phyloP scores from a whole-genome alignment of 2,888 invertebrate genomes.

The Scrobipalpa atriplicella region DNA sequence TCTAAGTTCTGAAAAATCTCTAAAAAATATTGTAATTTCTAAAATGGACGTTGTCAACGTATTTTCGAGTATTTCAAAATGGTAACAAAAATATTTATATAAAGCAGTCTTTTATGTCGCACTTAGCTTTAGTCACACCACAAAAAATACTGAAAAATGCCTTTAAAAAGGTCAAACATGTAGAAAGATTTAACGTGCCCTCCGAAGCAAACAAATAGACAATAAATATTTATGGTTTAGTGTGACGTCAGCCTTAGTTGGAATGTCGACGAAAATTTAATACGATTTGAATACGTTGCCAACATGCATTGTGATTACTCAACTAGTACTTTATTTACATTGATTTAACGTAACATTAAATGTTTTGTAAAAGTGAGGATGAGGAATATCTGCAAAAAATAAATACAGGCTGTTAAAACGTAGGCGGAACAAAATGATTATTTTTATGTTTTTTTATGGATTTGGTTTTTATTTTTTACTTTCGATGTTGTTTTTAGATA shows the following conservation, averaged over 20 bases:
- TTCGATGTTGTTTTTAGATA: too few relatives aligned
- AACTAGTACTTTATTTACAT: constrained; percentile 41
- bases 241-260: constrained; percentile 10
- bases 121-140: neutral
- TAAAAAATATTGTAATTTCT: neutral
- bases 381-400: neutral
- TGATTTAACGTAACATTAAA: neutral
- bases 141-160: too few relatives aligned
- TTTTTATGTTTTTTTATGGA: too few relatives aligned
- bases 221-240: neutral
- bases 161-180: too few relatives aligned
- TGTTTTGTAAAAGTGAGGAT: neutral
- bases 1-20: neutral
- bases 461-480: too few relatives aligned
- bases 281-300: constrained; percentile 58
- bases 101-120: constrained; percentile 25
- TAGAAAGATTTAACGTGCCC: too few relatives aligned
- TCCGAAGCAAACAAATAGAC: too few relatives aligned
- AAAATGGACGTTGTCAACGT: constrained; percentile 67
- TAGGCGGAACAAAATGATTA: too few relatives aligned
- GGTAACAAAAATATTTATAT: constrained; percentile 30
- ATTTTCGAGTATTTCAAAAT: constrained; percentile 40
- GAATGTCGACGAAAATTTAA: constrained; percentile 8
- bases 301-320: constrained; percentile 57
- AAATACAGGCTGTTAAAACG: too few relatives aligned